Conservation (phyloP, 2,113 vertebrate genomes). For the Cheilinus undulatus region DNA sequence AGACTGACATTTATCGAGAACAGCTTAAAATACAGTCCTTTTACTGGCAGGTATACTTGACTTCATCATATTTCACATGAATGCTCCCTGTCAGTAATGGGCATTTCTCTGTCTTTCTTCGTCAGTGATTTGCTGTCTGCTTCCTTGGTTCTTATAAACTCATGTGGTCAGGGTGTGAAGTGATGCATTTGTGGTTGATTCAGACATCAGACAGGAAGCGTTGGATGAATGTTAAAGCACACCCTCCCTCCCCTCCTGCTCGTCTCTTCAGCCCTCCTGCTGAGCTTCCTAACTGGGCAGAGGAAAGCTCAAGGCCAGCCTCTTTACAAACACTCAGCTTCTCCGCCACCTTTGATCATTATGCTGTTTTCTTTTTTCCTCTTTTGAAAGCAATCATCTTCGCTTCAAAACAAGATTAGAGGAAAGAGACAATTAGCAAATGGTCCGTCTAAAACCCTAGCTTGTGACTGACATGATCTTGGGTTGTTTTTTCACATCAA, state of each 20-base stretch:
- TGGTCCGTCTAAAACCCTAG: background rate
- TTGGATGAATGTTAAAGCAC: slow-evolving; percentile 43
- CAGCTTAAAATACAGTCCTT: too few relatives aligned
- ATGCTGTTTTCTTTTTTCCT: background rate
- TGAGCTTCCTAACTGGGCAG: slow-evolving; percentile 44
- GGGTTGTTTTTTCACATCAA: background rate
- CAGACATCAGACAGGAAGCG: slow-evolving; percentile 27
- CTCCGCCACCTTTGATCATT: slow-evolving; percentile 32
- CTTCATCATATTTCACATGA: too few relatives aligned
- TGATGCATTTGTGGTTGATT: slow-evolving; percentile 37
- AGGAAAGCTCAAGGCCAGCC: slow-evolving; percentile 10
- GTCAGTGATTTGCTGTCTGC: background rate
- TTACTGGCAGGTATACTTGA: too few relatives aligned
- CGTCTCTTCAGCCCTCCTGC: slow-evolving; percentile 40
- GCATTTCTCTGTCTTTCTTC: background rate
- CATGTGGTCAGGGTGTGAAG: slow-evolving; percentile 37
- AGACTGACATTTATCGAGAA: too few relatives aligned
- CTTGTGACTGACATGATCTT: slow-evolving; percentile 19
- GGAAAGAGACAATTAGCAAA: slow-evolving; percentile 31
- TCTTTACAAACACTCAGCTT: slow-evolving; percentile 16
- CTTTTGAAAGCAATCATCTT: background rate
- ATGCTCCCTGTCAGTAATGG: slow-evolving; percentile 6
- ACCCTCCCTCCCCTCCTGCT: slow-evolving; percentile 30
- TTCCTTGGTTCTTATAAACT: slow-evolving; percentile 21
- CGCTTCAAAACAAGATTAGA: slow-evolving; percentile 21